Base-by-base conservation (phyloP, 2,797 vertebrate species). In the Tadarida brasiliensis region DNA sequence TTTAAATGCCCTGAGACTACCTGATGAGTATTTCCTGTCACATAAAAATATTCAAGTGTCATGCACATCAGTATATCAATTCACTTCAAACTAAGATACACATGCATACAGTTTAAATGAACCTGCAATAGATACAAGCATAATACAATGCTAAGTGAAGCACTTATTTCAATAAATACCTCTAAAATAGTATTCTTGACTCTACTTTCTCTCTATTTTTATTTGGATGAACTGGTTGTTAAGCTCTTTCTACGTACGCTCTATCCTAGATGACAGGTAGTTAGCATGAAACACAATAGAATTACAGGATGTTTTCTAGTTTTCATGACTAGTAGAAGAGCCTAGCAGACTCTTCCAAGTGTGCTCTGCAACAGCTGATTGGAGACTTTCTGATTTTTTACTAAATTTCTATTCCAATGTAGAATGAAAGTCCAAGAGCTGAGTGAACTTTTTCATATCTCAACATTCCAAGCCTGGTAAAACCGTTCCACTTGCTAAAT, bases 391-490 rank as follows among this genome's bases (percentile, higher is more conserved):
- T 94, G 61, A 73, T 77, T 81, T 94, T 92, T 51, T 0, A 88
- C 30, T 92, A 51, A 22, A 95, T 96, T 96, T 96, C 91, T 84
- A 51, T 89, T 78, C 49, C 65, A 88, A 54, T 94, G 51, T 83
- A 95, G 77, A 97, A 95, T 81, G 63, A 96, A 98, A 98, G 44
- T 86, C 97, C 68, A 97, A 97, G 96, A 98, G 96, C 95, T 96
- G 63, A 98, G 95, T 98, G 96, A 97, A 98, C 95, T 96, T 97
- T 96, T 98, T 94, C 97, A 92, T 97, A 93, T 98, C 96, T 96
- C 91, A 95, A 91, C 91, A 98, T 98, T 98, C 97, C 96, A 98
- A 98, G 96, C 85, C 96, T 98, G 97, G 92, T 97, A 96, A 98
- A 98, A 96, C 84, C 56, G 92, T 98, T 98, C 96, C 0, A 11